Base-by-base conservation (phyloP, 2,888 invertebrate species). In the Toxonevra muliebris region DNA sequence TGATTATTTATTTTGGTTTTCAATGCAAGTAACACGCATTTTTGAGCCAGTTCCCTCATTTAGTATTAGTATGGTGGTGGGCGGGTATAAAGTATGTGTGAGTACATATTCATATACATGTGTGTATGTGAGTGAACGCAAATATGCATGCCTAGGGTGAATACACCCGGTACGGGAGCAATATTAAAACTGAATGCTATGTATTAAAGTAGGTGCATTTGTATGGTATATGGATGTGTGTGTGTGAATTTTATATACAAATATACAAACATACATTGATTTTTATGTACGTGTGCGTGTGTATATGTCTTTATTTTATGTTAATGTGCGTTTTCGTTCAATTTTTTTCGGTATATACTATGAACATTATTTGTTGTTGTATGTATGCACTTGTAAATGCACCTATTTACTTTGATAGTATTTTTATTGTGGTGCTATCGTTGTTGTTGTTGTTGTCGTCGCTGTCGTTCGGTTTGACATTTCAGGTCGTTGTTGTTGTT, bases 361-460 rank as follows among this genome's bases (percentile, higher is more conserved):
- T 19, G 43, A 15, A 54, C 17, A 43, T n/a, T 19, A 61, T 61
- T 20, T 50, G 40, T 12, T 2, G 15, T 12, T 20, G 7, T 50
- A 13, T 50, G 20, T 54, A 13, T 60, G 19, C 41, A 55, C 13
- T 11, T 45, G 20, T 45, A 60, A 13, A n/a, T 10, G 45, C 60
- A 48, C 60, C 59, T 48, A 60, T 60, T 20, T 60, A 48, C 60
- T 45, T 48, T 15, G 58, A 20, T 43, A 48, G 48, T 60, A 60
- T 48, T 48, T 20, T 20, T 48, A 41, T 60, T 48, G 10, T 71
- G 68, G 61, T 65, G 69, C 53, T 64, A 58, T 45, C 57, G 50
- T 65, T 65, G 69, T 59, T 64, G 61, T 45, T 61, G 50, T 65
- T 65, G 70, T 30, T 30, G 69, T 59, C 64, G 61, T 45, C 60